Evolutionary conservation across 2,797 vertebrate species (phyloP).

Genomic region (Gila robusta): DNA sequence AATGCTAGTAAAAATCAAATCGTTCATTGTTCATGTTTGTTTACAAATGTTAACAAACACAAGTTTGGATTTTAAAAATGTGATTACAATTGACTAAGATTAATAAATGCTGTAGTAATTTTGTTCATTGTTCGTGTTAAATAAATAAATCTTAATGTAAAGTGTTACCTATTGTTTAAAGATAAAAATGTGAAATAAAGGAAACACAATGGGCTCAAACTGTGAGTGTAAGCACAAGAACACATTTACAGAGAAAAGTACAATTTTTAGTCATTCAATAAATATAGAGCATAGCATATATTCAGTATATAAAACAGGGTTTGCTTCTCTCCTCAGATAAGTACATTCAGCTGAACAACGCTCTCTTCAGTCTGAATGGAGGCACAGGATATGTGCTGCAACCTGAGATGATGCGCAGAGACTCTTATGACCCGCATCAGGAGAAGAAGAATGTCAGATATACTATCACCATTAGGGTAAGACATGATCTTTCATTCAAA

Average conservation of each 20-base stretch:
- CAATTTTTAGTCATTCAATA: not conserved
- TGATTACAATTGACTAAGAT: not conserved
- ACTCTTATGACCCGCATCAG: constrained; percentile 84
- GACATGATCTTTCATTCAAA: constrained; percentile 35
- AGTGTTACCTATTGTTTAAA: not conserved
- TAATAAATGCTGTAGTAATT: not conserved
- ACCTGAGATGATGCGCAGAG: constrained; percentile 89
- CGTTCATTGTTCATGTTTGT: not conserved
- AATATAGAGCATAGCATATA: not conserved
- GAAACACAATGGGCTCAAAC: not conserved
- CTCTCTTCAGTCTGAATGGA: constrained; percentile 92
- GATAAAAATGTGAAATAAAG: not conserved
- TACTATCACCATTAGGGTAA: constrained; percentile 86
- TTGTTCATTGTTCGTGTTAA: not conserved
- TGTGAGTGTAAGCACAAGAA: not conserved
- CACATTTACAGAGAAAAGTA: not conserved
- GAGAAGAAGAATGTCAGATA: constrained; percentile 82
- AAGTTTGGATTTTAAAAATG: not conserved
- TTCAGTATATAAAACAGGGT: not conserved
- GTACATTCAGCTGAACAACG: constrained; percentile 92
- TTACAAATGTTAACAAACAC: not conserved
- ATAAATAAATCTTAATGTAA: not conserved
- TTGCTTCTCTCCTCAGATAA: constrained; percentile 83
- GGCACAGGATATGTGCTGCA: constrained; percentile 91
- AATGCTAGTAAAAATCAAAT: not conserved